A percentile compares a stretch with the other conserved stretches of the same genome.
These are phyloP conservation scores for Ellobius talpinus DNA, from an alignment of 2,113 vertebrate genomes.

Conservation along the genomic window DNA sequence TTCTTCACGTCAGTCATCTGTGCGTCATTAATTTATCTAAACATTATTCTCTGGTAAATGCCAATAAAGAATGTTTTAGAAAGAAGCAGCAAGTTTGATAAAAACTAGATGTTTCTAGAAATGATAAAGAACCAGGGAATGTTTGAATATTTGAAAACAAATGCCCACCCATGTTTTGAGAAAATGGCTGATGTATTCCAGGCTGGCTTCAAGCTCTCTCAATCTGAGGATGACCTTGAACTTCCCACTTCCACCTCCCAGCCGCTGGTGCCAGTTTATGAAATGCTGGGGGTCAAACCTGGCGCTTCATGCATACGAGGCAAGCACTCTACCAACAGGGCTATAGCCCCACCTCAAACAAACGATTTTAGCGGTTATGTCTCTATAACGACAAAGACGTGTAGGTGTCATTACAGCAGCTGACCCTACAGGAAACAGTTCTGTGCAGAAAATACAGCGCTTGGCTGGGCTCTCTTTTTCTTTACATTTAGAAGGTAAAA, in stretches of 20 bases:
- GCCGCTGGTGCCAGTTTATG: neutral
- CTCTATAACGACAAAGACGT: neutral
- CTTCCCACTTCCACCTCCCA: neutral
- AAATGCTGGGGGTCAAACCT: neutral
- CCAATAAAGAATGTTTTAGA: slow-evolving; percentile 42
- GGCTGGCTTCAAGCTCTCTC: neutral
- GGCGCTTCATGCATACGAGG: neutral
- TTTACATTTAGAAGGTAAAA: neutral
- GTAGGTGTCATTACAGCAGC: neutral
- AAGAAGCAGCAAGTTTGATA: slow-evolving; percentile 14
- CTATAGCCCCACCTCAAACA: neutral
- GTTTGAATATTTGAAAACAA: neutral
- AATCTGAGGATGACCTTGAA: neutral
- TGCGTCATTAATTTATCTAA: neutral
- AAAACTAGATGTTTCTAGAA: slow-evolving; percentile 35
- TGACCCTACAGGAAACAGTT: neutral
- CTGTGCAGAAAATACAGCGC: neutral
- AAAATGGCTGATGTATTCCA: neutral
- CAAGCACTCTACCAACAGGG: neutral
- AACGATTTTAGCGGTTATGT: neutral
- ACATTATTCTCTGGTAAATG: slow-evolving; percentile 3
- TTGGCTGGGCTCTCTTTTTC: neutral
- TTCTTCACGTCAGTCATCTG: neutral
- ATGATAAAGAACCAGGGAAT: neutral
- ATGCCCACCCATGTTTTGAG: neutral